Percentiles rank a stretch among this genome's conserved stretches.
These are phyloP conservation scores for Pygmarrhopalites habei DNA, from an alignment of 1,140 invertebrate species.

Conservation along the genomic window DNA sequence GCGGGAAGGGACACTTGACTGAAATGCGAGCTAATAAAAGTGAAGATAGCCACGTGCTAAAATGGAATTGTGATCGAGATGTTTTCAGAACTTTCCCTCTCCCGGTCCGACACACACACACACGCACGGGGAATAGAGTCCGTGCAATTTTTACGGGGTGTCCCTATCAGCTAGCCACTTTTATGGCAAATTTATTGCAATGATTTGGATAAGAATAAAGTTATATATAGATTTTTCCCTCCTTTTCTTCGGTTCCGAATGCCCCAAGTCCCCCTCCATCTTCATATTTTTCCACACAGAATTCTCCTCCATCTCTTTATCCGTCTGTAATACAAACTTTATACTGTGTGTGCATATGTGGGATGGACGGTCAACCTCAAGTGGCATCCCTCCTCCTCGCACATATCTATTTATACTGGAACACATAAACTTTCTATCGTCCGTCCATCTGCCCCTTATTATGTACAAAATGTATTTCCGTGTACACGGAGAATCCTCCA, in stretches of 20 bases:
- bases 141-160: not conserved
- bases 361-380: slow-evolving; percentile 2
- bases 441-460: not conserved
- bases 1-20: slow-evolving; percentile 5
- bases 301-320: not conserved
- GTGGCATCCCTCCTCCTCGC: not conserved
- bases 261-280: no score
- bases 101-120: no score
- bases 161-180: slow-evolving; percentile 13
- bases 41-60: slow-evolving; percentile 24
- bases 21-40: slow-evolving; percentile 25
- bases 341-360: no score
- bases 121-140: not conserved
- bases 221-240: slow-evolving; percentile 1
- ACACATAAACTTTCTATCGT: slow-evolving; percentile 8
- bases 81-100: no score
- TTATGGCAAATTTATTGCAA: slow-evolving; percentile 30
- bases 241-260: no score
- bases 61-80: slow-evolving; percentile 29
- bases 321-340: no score
- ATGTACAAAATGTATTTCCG: no score
- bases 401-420: not conserved
- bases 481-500: no score
- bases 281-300: no score
- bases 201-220: slow-evolving; percentile 28